Evolutionary conservation across 1,140 invertebrate species (phyloP).

Genomic region (Choristoneura fumiferana): DNA sequence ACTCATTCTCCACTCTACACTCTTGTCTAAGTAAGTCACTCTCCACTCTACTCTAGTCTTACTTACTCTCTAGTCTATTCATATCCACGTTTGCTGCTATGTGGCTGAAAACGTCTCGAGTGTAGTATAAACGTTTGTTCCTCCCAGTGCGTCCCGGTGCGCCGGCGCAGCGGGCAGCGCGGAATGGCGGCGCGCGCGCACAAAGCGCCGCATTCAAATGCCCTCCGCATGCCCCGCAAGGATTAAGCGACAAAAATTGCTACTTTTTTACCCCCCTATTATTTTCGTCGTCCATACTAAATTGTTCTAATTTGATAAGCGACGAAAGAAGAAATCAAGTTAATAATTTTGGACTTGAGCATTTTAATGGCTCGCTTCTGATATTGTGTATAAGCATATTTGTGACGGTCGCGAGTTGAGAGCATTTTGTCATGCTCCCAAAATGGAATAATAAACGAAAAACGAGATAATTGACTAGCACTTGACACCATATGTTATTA

Average conservation of each 20-base stretch:
- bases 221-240: constrained; percentile 20
- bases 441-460: too few species aligned
- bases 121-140: too few species aligned
- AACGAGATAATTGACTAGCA: too few species aligned
- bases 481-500: too few species aligned
- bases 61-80: too few species aligned
- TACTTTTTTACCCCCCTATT: constrained; percentile 30
- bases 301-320: constrained; percentile 10
- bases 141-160: neutral
- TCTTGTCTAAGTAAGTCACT: too few species aligned
- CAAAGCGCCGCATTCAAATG: constrained; percentile 18
- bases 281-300: constrained; percentile 19
- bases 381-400: neutral
- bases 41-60: too few species aligned
- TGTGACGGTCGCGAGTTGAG: neutral
- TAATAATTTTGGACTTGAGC: constrained; percentile 15
- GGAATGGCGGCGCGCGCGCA: constrained; percentile 9
- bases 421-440: too few species aligned
- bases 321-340: constrained; percentile 9
- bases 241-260: constrained; percentile 47
- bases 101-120: too few species aligned
- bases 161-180: constrained; percentile 5
- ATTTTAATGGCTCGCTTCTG: constrained; percentile 7
- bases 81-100: too few species aligned
- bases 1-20: too few species aligned